Percentiles rank a stretch among this genome's conserved stretches.
Conservation (phyloP, 2,888 invertebrate genomes). For the Tachina fera region DNA sequence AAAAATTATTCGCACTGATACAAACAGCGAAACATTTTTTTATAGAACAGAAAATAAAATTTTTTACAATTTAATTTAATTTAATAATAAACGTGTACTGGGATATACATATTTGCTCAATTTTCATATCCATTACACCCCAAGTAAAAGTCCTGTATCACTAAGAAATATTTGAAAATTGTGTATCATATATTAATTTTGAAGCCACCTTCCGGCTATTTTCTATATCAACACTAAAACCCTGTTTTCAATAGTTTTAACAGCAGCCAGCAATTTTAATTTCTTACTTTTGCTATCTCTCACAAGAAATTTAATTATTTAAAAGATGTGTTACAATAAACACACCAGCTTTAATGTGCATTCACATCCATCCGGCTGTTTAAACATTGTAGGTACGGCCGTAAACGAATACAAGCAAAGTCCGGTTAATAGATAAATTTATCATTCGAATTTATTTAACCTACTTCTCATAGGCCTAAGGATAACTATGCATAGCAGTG, state of each 20-base stretch:
- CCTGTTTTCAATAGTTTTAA: background rate
- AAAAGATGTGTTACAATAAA: background rate
- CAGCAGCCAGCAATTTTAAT: background rate
- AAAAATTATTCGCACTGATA: too few species aligned
- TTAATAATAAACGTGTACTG: too few species aligned
- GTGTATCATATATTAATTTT: too few species aligned
- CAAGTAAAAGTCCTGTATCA: too few species aligned
- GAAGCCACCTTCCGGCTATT: background rate
- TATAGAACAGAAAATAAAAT: too few species aligned
- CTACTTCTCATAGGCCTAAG: conserved; percentile 38
- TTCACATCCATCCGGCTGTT: conserved; percentile 19
- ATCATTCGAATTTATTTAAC: conserved; percentile 62
- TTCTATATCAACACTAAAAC: background rate
- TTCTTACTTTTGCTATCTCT: background rate
- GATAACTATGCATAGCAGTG: background rate
- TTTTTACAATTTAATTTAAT: too few species aligned
- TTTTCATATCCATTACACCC: too few species aligned
- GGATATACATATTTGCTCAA: too few species aligned
- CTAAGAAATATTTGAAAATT: too few species aligned
- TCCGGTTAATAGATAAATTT: conserved; percentile 59
- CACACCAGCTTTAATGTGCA: conserved; percentile 16
- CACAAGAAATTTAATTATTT: conserved; percentile 3
- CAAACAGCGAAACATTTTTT: too few species aligned
- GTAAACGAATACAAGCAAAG: conserved; percentile 2
- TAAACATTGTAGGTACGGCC: conserved; percentile 3